phyloP scores from a whole-genome alignment of 2,888 invertebrate genomes.

The Chymomyza procnemis region DNA sequence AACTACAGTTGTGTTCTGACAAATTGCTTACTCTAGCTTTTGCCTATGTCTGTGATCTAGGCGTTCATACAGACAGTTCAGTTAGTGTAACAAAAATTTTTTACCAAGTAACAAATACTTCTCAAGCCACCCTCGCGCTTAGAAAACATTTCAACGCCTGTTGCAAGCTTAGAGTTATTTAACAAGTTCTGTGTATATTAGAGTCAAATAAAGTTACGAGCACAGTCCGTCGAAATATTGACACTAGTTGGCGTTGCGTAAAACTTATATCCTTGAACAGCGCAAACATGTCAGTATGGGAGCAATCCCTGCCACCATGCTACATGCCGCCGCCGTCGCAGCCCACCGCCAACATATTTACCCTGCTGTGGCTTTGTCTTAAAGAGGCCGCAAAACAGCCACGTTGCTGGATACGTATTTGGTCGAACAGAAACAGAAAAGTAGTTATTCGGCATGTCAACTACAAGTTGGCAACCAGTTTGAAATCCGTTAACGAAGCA shows the following conservation, averaged over 20 bases:
- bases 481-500: slow-evolving; percentile 65
- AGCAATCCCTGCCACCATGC: no score
- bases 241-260: background rate
- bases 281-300: no score
- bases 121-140: no score
- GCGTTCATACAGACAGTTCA: no score
- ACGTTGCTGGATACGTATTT: no score
- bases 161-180: background rate
- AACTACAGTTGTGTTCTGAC: no score
- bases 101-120: no score
- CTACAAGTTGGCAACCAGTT: background rate
- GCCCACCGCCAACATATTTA: no score
- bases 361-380: background rate
- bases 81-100: no score
- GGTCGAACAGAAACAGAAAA: background rate
- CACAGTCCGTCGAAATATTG: background rate
- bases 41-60: no score
- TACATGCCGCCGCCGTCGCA: no score
- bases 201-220: background rate
- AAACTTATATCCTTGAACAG: background rate
- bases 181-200: background rate
- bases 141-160: background rate
- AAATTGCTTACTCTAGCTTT: no score
- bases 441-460: background rate
- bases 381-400: background rate